phyloP scores from a whole-genome alignment of 2,888 invertebrate genomes.

The Coecobrya sp. region DNA sequence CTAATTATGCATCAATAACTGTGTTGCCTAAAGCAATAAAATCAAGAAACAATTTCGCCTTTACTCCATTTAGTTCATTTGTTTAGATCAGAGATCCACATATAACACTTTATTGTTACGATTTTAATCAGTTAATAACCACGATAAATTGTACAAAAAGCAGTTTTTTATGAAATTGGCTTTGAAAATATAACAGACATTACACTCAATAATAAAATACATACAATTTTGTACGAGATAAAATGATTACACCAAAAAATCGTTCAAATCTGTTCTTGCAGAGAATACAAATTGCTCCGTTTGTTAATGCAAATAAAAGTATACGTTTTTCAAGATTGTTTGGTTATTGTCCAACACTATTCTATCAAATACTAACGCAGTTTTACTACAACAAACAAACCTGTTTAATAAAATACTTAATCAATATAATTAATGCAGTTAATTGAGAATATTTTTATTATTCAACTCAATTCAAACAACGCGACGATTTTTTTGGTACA shows the following conservation, averaged over 20 bases:
- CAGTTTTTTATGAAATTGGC: conserved; percentile 23
- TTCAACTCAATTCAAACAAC: not conserved
- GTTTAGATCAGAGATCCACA: not conserved
- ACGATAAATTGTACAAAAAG: conserved; percentile 52
- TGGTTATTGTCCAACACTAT: conserved; percentile 66
- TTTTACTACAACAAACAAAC: not conserved
- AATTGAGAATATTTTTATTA: not conserved
- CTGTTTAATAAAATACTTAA: not conserved
- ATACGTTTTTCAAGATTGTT: not conserved
- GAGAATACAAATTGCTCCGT: not conserved
- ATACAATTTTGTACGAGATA: conserved; percentile 13
- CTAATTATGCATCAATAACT: too few relatives aligned
- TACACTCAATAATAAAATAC: not conserved
- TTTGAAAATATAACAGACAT: conserved; percentile 8
- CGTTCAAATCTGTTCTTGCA: not conserved
- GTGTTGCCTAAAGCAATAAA: too few relatives aligned
- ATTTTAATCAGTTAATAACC: conserved; percentile 35
- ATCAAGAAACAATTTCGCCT: too few relatives aligned
- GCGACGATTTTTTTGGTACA: too few relatives aligned
- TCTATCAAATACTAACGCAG: not conserved
- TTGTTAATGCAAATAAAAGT: not conserved
- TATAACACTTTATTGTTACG: conserved; percentile 51
- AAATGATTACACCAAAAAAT: not conserved
- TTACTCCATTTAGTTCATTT: not conserved
- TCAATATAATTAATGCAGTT: too few relatives aligned